Base-by-base conservation (phyloP, 2,797 vertebrate species). In the Avahi laniger region DNA sequence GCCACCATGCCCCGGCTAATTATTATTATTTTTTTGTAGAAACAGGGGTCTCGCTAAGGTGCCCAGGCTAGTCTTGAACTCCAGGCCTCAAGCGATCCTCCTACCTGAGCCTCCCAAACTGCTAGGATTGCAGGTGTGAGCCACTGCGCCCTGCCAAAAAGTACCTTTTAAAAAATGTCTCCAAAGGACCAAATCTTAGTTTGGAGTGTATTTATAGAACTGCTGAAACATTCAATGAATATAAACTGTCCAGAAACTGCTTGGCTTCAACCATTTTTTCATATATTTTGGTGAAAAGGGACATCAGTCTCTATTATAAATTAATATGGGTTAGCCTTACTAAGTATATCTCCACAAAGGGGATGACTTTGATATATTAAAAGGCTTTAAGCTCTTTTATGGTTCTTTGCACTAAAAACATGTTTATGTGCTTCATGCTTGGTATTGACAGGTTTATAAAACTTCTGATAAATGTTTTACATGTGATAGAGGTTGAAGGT, bases 301-400 rank as follows among this genome's bases (percentile, higher is more conserved):
- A 12, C 93, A 80, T 38, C 92, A 57, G 7, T 93, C 76, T 90
- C 41, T 89, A 28, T 70, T 94, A 94, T 26, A 97, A 84, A 90
- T 84, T 95, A 86, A 81, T 24, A 24, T 73, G 38, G 54, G 63
- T 70, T 93, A 67, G 17, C 63, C 61, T 54, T 33, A 65, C 52
- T 94, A 70, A 76, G 46, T 90, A 14, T 38, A 2, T 93, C 17
- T 94, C 38, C 50, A 69, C 0, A 4, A 72, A 83, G 79, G 0
- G 38, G 24, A 61, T 82, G n/a, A 41, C 63, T 92, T 86, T 83
- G 26, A 35, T 75, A 52, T 28, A 67, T 57, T 80, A 87, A 79
- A 95, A 70, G 46, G 59, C 41, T 78, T 61, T 63, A 50, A 75
- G 65, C 59, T 87, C 30, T 91, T 12, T 73, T 92, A 87, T 43